A percentile compares a stretch with the other conserved stretches of the same genome.
Conservation (phyloP, 2,888 invertebrate genomes). For the Dicycla oo region DNA sequence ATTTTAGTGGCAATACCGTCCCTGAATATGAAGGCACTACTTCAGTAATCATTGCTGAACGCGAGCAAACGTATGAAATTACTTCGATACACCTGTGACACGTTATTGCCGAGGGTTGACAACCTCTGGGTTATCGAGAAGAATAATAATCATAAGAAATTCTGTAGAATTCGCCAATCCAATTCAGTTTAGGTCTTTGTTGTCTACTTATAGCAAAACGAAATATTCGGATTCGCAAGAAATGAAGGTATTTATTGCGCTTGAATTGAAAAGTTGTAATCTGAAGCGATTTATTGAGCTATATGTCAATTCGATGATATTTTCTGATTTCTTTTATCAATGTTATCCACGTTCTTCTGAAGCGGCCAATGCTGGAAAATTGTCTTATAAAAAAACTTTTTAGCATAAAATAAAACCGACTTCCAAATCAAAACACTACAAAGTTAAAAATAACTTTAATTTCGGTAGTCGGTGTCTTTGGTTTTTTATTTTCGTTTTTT, state of each 20-base stretch:
- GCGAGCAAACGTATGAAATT: constrained; percentile 46
- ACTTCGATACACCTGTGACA: constrained; percentile 51
- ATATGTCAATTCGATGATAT: not conserved
- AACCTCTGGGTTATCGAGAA: constrained; percentile 30
- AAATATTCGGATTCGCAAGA: not conserved
- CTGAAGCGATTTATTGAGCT: not conserved
- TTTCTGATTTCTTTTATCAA: not conserved
- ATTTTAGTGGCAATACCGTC: constrained; percentile 38
- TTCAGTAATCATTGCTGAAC: constrained; percentile 50
- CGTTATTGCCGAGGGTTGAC: constrained; percentile 43
- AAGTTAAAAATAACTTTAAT: no score
- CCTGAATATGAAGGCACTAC: constrained; percentile 45
- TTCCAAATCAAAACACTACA: no score
- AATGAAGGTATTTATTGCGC: not conserved
- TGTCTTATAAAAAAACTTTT: no score
- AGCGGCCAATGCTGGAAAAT: not conserved
- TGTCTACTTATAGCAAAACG: constrained; percentile 2
- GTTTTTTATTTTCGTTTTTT: no score
- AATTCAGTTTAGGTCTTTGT: constrained; percentile 41
- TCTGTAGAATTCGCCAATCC: constrained; percentile 10
- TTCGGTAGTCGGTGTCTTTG: no score
- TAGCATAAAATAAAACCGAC: no score
- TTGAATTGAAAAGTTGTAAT: not conserved
- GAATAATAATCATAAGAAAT: constrained; percentile 38
- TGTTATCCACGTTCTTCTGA: not conserved